Conservation (phyloP, 2,797 vertebrate genomes). For the Semotilus atromaculatus region DNA sequence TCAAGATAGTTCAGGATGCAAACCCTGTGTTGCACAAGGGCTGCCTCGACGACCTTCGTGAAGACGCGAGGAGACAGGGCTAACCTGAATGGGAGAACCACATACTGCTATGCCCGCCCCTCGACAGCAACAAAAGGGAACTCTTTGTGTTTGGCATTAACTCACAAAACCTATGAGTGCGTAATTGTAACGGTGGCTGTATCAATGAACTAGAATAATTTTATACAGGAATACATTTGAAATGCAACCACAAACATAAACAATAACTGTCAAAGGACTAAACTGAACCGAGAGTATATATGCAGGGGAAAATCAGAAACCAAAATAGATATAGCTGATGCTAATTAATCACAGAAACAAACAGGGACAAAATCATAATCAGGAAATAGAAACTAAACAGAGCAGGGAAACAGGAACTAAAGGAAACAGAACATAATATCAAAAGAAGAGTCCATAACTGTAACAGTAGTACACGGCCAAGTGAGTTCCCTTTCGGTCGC, state of each 20-base stretch:
- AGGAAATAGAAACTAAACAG: neutral
- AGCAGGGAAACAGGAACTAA: neutral
- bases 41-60: too few species aligned
- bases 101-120: too few species aligned
- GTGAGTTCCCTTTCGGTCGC: too few species aligned
- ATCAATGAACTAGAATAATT: neutral
- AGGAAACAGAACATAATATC: neutral
- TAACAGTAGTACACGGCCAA: too few species aligned
- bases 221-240: neutral
- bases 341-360: neutral
- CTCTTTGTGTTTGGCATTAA: neutral
- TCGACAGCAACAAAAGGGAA: too few species aligned
- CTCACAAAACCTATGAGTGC: neutral
- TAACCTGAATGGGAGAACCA: too few species aligned
- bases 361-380: neutral
- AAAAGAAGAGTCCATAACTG: too few species aligned
- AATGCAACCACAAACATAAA: neutral
- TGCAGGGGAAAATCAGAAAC: too few species aligned
- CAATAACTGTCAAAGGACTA: neutral
- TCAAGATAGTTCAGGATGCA: too few species aligned
- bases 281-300: neutral
- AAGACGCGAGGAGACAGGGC: too few species aligned
- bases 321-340: neutral
- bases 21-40: too few species aligned
- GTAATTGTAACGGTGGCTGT: neutral